Evolutionary conservation across 2,888 invertebrate species (phyloP).

Genomic region (Morpho deidamia): DNA sequence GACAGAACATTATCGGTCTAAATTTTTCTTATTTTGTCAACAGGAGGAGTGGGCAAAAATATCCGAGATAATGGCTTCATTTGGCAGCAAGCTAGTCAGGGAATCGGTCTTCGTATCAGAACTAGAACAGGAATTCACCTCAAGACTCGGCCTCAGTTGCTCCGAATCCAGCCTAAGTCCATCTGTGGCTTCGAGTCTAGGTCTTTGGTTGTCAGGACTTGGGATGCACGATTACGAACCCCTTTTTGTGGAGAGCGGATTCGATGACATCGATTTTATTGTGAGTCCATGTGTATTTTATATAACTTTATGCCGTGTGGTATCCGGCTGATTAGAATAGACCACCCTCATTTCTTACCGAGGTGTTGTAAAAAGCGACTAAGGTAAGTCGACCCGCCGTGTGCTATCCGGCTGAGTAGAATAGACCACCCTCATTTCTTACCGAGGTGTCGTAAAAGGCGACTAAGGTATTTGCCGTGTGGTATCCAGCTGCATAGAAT

Average conservation of each 20-base stretch:
- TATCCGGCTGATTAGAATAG: too few species aligned
- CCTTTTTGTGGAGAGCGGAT: constrained; percentile 91
- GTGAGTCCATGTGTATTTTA: constrained; percentile 77
- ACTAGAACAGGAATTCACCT: constrained; percentile 88
- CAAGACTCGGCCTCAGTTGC: constrained; percentile 80
- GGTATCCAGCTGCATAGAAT: too few species aligned
- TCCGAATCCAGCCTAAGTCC: constrained; percentile 79
- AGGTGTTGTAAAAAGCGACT: too few species aligned
- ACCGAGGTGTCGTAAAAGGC: too few species aligned
- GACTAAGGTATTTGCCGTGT: too few species aligned
- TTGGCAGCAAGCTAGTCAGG: constrained; percentile 89
- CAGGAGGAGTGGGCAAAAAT: constrained; percentile 98
- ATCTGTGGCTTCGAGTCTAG: constrained; percentile 81
- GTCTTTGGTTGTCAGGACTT: constrained; percentile 87
- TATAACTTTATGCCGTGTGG: too few species aligned
- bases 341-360: too few species aligned
- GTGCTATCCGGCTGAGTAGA: too few species aligned
- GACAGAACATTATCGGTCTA: too few species aligned
- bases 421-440: too few species aligned
- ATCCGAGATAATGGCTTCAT: constrained; percentile 96
- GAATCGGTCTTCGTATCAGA: constrained; percentile 89
- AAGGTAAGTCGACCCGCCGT: too few species aligned
- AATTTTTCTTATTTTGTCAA: constrained; percentile 30
- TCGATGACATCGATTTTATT: constrained; percentile 94
- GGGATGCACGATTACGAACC: constrained; percentile 91